phyloP scores from a whole-genome alignment of 2,888 invertebrate genomes.

The Cephus nigrinus region DNA sequence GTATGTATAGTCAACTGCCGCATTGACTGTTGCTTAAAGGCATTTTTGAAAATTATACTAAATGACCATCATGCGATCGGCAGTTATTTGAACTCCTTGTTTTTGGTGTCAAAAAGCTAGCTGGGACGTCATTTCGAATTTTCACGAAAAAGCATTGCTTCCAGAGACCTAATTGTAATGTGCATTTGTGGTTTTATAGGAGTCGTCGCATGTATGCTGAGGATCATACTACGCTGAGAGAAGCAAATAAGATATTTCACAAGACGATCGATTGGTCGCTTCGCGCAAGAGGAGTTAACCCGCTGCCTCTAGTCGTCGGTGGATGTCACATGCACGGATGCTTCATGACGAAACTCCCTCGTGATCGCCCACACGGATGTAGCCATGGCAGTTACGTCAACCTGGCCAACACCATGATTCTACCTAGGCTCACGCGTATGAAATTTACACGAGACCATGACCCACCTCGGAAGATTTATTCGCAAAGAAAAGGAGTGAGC shows the following conservation, averaged over 20 bases:
- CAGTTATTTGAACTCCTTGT: neutral
- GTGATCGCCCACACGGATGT: constrained; percentile 35
- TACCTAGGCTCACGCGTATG: constrained; percentile 34
- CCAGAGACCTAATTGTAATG: neutral
- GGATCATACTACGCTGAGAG: neutral
- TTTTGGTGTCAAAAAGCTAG: neutral
- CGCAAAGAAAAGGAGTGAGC: neutral
- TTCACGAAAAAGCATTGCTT: neutral
- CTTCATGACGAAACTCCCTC: constrained; percentile 29
- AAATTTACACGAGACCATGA: constrained; percentile 43
- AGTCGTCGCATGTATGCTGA: neutral
- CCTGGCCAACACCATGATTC: neutral
- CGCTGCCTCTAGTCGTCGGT: neutral
- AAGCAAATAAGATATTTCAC: neutral
- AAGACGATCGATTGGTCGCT: neutral
- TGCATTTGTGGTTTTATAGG: neutral
- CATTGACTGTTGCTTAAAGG: neutral
- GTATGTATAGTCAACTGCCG: neutral
- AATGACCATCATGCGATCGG: neutral
- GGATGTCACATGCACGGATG: constrained; percentile 8
- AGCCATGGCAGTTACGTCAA: constrained; percentile 6
- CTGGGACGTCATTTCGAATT: neutral
- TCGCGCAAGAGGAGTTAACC: neutral
- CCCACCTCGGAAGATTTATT: constrained; percentile 30
- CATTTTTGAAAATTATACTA: neutral